Evolutionary conservation across 2,113 vertebrate genomes (phyloP), one percentile per base, ranked within the genome.

Genomic region (Forbesichthys papilliferus): DNA sequence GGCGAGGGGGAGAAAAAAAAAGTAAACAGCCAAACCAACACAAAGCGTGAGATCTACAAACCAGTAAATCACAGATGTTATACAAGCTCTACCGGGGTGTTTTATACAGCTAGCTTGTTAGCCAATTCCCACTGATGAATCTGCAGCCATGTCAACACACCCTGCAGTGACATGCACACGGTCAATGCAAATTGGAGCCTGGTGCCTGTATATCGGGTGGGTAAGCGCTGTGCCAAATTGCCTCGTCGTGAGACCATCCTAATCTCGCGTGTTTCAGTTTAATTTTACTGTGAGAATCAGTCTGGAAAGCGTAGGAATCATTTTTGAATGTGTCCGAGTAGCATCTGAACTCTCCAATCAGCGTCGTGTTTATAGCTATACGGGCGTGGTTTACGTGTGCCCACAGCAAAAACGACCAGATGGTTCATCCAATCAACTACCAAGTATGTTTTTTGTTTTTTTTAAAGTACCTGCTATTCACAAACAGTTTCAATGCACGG

Each of bases 1-100:
- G 78, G 78, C 73, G 78, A 88, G 78, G 66, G 59, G 60, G 20
- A 48, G 53, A 59, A 56, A 12, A 33, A 34, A 68, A 66, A 56
- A 16, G 47, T 55, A 61, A 36, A 55, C 48, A 66, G 89, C 81
- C 88, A 90, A 88, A 92, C 89, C 80, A 85, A 87, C 88, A 87
- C 82, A 89, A 91, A 89, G 84, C 87, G 62, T 90, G 87, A 87
- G 84, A 84, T 89, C 79, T 84, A 69, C 83, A 86, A 83, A 81
- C 85, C 84, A 89, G 76, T 92, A 92, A 92, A 93, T 93, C 91
- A 92, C 76, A 69, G 70, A 84, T 88, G 86, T 91, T 92, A 89
- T 90, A 92, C 89, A 92, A 88, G 79, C 77, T 70, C 81, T 90
- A 85, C 88, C 89, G 83, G 78, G 78, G 83, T 87, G 88, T 88